These are phyloP conservation scores for Epinephelus moara DNA, from an alignment of 2,113 vertebrate genomes.

Conservation along the genomic window DNA sequence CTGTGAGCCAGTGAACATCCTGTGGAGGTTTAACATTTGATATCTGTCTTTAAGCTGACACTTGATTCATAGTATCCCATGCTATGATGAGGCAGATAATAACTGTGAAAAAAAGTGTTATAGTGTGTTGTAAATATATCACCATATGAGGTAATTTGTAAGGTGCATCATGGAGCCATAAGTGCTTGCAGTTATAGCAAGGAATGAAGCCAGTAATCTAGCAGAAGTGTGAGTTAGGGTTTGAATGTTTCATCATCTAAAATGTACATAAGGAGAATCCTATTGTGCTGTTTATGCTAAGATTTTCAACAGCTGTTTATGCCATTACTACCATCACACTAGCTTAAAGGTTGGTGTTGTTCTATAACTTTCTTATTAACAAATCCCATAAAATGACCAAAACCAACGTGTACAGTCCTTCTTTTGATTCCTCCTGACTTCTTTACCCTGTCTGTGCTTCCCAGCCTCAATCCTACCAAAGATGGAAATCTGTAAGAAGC, in stretches of 20 bases:
- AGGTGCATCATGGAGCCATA: constrained; percentile 2
- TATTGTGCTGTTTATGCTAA: too few species aligned
- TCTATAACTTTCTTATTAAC: too few species aligned
- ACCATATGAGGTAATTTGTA: neutral
- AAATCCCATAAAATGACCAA: too few species aligned
- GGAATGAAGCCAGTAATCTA: neutral
- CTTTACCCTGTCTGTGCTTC: too few species aligned
- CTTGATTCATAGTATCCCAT: neutral
- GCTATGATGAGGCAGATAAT: constrained; percentile 2
- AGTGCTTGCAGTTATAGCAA: constrained; percentile 4
- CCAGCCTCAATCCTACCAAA: too few species aligned
- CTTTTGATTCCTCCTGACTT: too few species aligned
- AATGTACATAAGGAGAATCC: neutral
- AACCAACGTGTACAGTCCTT: too few species aligned
- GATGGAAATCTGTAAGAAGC: too few species aligned
- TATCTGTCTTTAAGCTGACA: constrained; percentile 19
- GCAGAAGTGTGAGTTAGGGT: neutral
- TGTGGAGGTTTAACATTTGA: neutral
- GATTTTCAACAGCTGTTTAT: too few species aligned
- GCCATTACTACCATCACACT: too few species aligned
- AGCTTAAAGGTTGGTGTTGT: too few species aligned
- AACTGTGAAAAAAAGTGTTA: neutral
- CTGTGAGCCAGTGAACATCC: neutral
- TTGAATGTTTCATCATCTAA: neutral
- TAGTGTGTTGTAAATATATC: constrained; percentile 1